Base-by-base conservation (phyloP, 2,797 vertebrate genomes). In the Melanotaenia parkinsoni region DNA sequence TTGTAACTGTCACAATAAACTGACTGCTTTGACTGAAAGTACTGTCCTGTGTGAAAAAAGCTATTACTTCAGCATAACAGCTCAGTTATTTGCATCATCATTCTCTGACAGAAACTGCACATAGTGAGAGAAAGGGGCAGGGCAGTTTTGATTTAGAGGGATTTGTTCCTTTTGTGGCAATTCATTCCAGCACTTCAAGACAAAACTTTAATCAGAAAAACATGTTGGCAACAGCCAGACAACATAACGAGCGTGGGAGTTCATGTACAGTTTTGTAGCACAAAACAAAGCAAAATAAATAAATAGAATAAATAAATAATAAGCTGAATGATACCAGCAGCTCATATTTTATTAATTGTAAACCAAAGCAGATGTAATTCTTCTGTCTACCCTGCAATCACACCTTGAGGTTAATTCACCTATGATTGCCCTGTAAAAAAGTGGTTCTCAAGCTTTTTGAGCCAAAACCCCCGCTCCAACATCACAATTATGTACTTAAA, bases 141-240 rank as follows among this genome's bases (percentile, higher is more conserved):
- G 20, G 51, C 66, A 67, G 24, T 28, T 3, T 30, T 54, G 85
- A 82, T 75, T 84, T 38, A 69, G 63, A 80, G 73, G 62, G 69
- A 89, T 90, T 92, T 88, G 81, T 77, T 76, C 47, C 68, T 77
- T 75, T 72, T 82, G 78, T 77, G 51, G 63, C 85, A 77, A 89
- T 82, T 80, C 53, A 32, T 83, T 71, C 59, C 28, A 74, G 65
- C 22, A 67, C 69, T 79, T 74, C 45, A 66, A 85, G 58, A 83
- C 77, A 72, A 74, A 88, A 80, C 68, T 87, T 85, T 88, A 88
- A 92, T 91, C 86, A 84, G 82, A 63, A 65, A 80, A 88, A 74
- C 72, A 86, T 76, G 82, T 83, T 61, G 45, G 64, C 79, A 67
- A 74, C 57, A 59, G 69, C 70, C 58, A 70, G 69, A 87, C 57